These are phyloP conservation scores for Morone saxatilis DNA, from an alignment of 2,113 vertebrate species.

Conservation along the genomic window DNA sequence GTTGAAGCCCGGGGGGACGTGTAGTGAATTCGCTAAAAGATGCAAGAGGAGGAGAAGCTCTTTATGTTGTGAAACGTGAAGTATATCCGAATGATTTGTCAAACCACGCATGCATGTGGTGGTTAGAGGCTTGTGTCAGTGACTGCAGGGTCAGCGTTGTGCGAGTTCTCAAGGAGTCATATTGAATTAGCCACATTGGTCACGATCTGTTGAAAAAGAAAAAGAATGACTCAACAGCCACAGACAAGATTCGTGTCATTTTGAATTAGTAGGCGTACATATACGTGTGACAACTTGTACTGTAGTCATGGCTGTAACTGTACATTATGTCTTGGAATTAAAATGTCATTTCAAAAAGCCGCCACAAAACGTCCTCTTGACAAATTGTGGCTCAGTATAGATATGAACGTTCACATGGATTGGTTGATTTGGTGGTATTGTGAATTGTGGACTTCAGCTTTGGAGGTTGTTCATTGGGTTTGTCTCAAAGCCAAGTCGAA, in stretches of 20 bases:
- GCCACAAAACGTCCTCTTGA: constrained; percentile 10
- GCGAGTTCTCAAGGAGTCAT: constrained; percentile 9
- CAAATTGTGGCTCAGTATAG: constrained; percentile 33
- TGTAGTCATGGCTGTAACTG: neutral
- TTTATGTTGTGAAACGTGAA: constrained; percentile 59
- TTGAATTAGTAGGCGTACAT: constrained; percentile 15
- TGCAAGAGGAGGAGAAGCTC: constrained; percentile 44
- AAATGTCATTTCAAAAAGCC: constrained; percentile 11
- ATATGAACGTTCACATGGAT: constrained; percentile 7
- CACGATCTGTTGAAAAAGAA: constrained; percentile 20
- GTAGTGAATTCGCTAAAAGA: constrained; percentile 62
- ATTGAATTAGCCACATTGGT: constrained; percentile 4
- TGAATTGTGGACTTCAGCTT: constrained; percentile 25
- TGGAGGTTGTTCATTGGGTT: constrained; percentile 40
- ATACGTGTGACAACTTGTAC: constrained; percentile 26
- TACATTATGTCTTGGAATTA: constrained; percentile 11
- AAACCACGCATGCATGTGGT: constrained; percentile 37
- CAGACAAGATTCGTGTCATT: constrained; percentile 38
- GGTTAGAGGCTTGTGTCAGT: constrained; percentile 37
- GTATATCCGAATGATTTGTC: constrained; percentile 52
- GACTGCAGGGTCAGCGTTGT: constrained; percentile 22
- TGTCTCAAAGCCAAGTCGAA: constrained; percentile 48
- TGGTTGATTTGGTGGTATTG: neutral
- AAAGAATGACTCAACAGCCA: constrained; percentile 29
- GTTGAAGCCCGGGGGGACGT: constrained; percentile 64